phyloP scores from a whole-genome alignment of 2,797 vertebrate species.

The Urophycis tenuis region DNA sequence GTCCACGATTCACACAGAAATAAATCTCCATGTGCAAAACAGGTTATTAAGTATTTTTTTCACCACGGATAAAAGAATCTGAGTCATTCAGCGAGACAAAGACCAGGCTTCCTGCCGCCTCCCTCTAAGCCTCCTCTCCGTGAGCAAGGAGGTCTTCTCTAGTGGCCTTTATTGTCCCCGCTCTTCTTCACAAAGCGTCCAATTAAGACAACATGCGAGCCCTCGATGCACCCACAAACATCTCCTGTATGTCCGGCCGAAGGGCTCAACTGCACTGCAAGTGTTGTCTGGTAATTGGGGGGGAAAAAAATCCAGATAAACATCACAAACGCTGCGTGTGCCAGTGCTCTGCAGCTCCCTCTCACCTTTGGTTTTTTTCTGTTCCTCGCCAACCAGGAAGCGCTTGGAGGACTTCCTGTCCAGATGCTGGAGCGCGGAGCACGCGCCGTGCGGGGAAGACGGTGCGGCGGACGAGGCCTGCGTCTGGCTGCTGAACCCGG shows the following conservation, averaged over 20 bases:
- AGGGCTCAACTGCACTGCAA: too few relatives aligned
- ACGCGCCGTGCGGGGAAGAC: slow-evolving; percentile 52
- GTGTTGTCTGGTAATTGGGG: not conserved
- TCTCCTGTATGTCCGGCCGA: too few relatives aligned
- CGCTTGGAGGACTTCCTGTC: slow-evolving; percentile 64
- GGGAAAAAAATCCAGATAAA: not conserved
- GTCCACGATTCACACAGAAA: too few relatives aligned
- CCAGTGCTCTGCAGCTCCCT: not conserved
- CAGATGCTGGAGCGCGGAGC: slow-evolving; percentile 74
- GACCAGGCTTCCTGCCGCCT: too few relatives aligned
- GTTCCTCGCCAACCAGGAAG: slow-evolving; percentile 52
- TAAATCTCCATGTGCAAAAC: too few relatives aligned
- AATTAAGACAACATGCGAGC: not conserved
- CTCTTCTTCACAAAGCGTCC: not conserved
- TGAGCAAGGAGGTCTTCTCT: too few relatives aligned
- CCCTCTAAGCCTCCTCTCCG: not conserved
- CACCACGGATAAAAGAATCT: too few relatives aligned
- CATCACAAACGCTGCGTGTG: too few relatives aligned
- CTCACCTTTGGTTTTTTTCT: not conserved
- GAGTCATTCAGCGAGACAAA: too few relatives aligned
- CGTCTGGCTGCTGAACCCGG: slow-evolving; percentile 63
- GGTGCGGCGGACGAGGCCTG: slow-evolving; percentile 64
- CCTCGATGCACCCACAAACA: not conserved
- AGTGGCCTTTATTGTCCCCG: not conserved
- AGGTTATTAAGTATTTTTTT: too few relatives aligned